Base-by-base conservation (phyloP, 2,888 invertebrate species). In the Noctua pronuba region DNA sequence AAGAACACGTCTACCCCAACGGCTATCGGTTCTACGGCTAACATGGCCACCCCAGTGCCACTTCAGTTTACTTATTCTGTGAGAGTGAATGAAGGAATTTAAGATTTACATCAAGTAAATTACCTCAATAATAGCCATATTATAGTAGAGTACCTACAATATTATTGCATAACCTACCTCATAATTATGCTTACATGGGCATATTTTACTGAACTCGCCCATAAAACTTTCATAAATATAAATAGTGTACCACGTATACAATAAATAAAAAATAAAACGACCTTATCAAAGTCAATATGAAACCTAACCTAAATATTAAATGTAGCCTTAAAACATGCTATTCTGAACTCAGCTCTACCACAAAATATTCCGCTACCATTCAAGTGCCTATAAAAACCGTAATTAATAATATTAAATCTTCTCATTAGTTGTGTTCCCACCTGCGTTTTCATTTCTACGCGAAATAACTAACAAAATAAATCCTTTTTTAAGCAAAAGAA, bases 371-470 rank as follows among this genome's bases (percentile, higher is more conserved):
- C 38, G 69, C 64, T 28, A 41, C 44, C 41, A 64, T 67, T 84
- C 68, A 72, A 88, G 60, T 52, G 46, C 64, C 65, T 68, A 76
- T 64, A 80, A 80, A 85, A 82, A 82, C 58, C n/a, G 49, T 73
- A 78, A 84, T 87, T 79, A 83, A 84, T 88, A 52, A 83, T 72
- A 83, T 85, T 81, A 85, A 86, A 88, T 84, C 85, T 82, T 79
- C 83, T 85, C 86, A 84, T 88, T 88, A 83, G 75, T 73, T 80
- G 64, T 77, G 72, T 83, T 74, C 41, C 80, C 83, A 89, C 82
- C 88, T 89, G 80, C 84, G 73, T 68, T 77, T 80, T 49, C 73
- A 79, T 80, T 83, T 82, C 68, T 75, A 69, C 82, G 65, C 75
- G 70, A 83, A 88, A 89, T 82, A 64, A 60, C 73, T 71, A 71